Evolutionary conservation across 1,140 invertebrate species (phyloP).

Genomic region (Procambarus virginalis): DNA sequence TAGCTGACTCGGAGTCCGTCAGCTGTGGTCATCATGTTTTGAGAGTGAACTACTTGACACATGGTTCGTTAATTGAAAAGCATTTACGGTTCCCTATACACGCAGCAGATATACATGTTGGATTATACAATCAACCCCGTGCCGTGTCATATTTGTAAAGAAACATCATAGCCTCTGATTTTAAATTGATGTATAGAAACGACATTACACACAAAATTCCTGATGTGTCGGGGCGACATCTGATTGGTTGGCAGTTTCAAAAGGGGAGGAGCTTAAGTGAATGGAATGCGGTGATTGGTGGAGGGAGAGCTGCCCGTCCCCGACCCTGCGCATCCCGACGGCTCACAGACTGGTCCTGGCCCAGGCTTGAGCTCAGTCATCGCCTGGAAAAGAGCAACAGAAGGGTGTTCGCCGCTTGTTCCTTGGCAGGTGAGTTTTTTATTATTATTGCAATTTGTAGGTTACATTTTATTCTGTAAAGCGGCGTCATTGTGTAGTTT

Average conservation of each 20-base stretch:
- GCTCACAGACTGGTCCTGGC: neutral
- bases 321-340: no score
- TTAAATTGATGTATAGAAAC: neutral
- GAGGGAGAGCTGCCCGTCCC: no score
- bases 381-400: neutral
- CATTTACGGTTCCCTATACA: no score
- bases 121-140: no score
- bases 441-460: neutral
- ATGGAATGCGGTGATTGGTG: no score
- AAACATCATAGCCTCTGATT: neutral
- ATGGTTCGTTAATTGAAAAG: no score
- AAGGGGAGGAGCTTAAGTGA: neutral
- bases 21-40: no score
- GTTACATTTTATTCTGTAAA: neutral
- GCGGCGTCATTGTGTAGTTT: no score
- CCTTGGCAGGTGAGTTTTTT: neutral
- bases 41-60: no score
- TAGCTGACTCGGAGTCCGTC: no score
- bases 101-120: no score
- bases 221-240: conserved; percentile 1
- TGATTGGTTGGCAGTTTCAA: neutral
- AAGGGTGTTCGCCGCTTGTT: no score
- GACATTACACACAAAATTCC: conserved; percentile 8
- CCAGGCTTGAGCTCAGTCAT: neutral
- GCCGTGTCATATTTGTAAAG: neutral